Percentiles rank a stretch among this genome's conserved stretches.
Conservation (phyloP, 1,140 invertebrate genomes). For the Megalonaias nervosa region DNA sequence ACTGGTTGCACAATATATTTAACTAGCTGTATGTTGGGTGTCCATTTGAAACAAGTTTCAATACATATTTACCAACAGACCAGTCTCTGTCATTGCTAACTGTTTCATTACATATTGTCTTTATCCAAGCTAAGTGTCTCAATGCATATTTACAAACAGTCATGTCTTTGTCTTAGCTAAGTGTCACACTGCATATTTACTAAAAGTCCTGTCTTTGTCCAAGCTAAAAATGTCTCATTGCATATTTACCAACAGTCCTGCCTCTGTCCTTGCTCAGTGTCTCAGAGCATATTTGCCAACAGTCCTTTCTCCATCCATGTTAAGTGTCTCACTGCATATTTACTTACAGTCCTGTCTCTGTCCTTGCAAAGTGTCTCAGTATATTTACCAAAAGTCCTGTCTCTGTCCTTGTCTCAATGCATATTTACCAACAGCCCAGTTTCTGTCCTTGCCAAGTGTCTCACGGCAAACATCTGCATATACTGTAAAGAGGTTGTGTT, state of each 20-base stretch:
- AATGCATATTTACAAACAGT: slow-evolving; percentile 10
- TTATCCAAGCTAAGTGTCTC: slow-evolving; percentile 36
- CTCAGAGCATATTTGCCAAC: slow-evolving; percentile 33
- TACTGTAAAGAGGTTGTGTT: slow-evolving; percentile 40
- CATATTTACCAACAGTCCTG: slow-evolving; percentile 1
- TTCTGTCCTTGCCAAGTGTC: slow-evolving; percentile 37
- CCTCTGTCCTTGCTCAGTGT: too few species aligned
- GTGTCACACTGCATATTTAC: slow-evolving; percentile 17
- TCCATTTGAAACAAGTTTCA: too few species aligned
- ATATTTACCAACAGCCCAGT: slow-evolving; percentile 48
- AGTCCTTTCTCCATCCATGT: slow-evolving; percentile 42
- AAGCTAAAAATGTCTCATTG: slow-evolving; percentile 27
- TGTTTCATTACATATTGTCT: background rate
- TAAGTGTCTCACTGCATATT: slow-evolving; percentile 27
- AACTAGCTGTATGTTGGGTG: too few species aligned
- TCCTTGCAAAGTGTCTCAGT: too few species aligned
- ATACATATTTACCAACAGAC: too few species aligned
- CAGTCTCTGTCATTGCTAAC: too few species aligned
- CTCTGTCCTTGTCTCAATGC: too few species aligned
- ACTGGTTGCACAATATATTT: too few species aligned
- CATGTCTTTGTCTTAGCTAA: too few species aligned
- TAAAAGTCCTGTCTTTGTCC: slow-evolving; percentile 46
- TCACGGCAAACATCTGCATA: slow-evolving; percentile 45
- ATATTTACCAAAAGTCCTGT: too few species aligned
- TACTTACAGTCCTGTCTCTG: too few species aligned